phyloP scores from a whole-genome alignment of 2,888 invertebrate genomes.

The Cryptocheilus praepositus region DNA sequence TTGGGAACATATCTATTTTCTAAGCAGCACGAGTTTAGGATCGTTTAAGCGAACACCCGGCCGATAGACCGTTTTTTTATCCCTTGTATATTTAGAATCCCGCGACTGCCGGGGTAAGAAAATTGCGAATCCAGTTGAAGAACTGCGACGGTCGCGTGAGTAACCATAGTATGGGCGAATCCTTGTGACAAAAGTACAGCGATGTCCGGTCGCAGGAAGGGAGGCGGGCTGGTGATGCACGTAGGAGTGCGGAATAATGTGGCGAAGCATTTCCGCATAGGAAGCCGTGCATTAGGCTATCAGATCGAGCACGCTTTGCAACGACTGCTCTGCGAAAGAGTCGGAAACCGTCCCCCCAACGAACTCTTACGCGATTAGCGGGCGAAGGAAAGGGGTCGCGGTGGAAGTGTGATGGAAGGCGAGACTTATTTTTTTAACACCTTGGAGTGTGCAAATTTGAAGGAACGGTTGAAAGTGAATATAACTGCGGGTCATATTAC shows the following conservation, averaged over 20 bases:
- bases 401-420: not conserved
- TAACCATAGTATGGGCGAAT: conserved; percentile 36
- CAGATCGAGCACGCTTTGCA: conserved; percentile 73
- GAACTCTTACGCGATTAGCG: conserved; percentile 65
- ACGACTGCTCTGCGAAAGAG: conserved; percentile 41
- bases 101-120: too few relatives aligned
- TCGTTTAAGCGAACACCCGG: too few relatives aligned
- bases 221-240: conserved; percentile 46
- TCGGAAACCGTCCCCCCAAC: conserved; percentile 54
- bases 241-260: conserved; percentile 69
- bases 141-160: too few relatives aligned
- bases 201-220: conserved; percentile 41
- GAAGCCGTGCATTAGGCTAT: conserved; percentile 75
- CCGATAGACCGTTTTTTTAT: conserved; percentile 11
- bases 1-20: too few relatives aligned
- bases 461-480: too few relatives aligned
- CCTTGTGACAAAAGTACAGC: conserved; percentile 69
- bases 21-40: too few relatives aligned
- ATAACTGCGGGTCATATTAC: too few relatives aligned
- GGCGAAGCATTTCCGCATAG: conserved; percentile 73
- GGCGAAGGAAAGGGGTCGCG: conserved; percentile 39
- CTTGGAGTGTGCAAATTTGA: not conserved
- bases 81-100: not conserved
- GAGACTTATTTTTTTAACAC: not conserved
- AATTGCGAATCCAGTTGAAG: too few relatives aligned